phyloP scores from a whole-genome alignment of 2,888 invertebrate species.

The Drosophila birchii region DNA sequence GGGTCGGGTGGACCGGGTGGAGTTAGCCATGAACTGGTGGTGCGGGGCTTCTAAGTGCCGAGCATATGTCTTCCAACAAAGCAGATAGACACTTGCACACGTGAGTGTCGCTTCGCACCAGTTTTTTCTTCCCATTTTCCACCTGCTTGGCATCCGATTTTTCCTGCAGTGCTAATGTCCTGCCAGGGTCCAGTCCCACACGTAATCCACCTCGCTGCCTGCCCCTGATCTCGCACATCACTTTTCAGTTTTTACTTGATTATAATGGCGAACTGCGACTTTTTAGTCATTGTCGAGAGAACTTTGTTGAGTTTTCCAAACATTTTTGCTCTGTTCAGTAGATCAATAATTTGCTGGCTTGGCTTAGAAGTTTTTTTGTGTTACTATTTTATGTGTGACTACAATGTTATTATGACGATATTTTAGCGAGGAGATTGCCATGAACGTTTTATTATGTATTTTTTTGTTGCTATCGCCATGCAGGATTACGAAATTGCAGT shows the following conservation, averaged over 20 bases:
- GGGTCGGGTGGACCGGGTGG: background rate
- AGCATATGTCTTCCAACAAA: slow-evolving; percentile 70
- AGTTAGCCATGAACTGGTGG: slow-evolving; percentile 13
- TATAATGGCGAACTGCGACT: slow-evolving; percentile 18
- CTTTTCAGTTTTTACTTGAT: slow-evolving; percentile 32
- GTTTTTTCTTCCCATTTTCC: slow-evolving; percentile 32
- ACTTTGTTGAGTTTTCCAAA: slow-evolving; percentile 24
- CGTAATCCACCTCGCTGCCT: slow-evolving; percentile 12
- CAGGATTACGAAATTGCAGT: background rate
- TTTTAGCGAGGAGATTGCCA: background rate
- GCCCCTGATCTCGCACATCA: slow-evolving; percentile 2
- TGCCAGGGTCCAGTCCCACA: slow-evolving; percentile 21
- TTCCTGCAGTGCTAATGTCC: slow-evolving; percentile 42
- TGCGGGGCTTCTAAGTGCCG: slow-evolving; percentile 68
- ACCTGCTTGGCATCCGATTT: slow-evolving; percentile 25
- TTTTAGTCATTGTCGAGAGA: slow-evolving; percentile 26
- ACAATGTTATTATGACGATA: slow-evolving; percentile 4
- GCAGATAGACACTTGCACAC: slow-evolving; percentile 57
- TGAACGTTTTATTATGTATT: background rate
- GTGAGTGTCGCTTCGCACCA: slow-evolving; percentile 27
- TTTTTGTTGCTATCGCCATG: background rate
- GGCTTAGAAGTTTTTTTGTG: background rate
- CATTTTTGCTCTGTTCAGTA: slow-evolving; percentile 12
- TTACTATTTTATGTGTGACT: background rate
- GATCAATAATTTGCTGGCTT: slow-evolving; percentile 23